phyloP scores from a whole-genome alignment of 2,888 invertebrate genomes.

The Cryptophagus acutangulus region DNA sequence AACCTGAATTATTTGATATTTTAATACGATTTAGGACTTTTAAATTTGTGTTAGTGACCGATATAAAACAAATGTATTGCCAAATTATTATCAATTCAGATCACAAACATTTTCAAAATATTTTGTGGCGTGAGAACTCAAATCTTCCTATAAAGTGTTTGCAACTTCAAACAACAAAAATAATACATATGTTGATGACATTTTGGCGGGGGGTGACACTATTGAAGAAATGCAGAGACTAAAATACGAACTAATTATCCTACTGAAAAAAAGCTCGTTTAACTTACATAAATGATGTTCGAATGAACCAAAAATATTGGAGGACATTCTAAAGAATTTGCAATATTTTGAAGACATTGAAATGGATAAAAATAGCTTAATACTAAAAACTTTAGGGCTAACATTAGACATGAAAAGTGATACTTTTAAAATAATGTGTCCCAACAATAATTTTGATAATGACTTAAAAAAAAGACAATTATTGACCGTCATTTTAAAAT shows the following conservation, averaged over 20 bases:
- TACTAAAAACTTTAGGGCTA: slow-evolving; percentile 13
- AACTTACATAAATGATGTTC: slow-evolving; percentile 16
- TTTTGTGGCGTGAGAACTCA: slow-evolving; percentile 17
- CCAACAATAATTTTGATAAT: slow-evolving; percentile 7
- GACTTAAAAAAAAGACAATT: slow-evolving; percentile 13
- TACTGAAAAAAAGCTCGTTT: slow-evolving; percentile 13
- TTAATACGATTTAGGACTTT: slow-evolving; percentile 16
- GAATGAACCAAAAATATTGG: slow-evolving; percentile 8
- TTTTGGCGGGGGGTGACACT: slow-evolving; percentile 10
- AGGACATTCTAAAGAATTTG: slow-evolving; percentile 10
- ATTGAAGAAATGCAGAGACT: slow-evolving; percentile 7
- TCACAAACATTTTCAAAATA: slow-evolving; percentile 14
- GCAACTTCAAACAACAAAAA: slow-evolving; percentile 11
- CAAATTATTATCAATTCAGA: slow-evolving; percentile 12
- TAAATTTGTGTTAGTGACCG: slow-evolving; percentile 14
- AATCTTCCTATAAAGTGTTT: slow-evolving; percentile 7
- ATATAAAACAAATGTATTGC: slow-evolving; percentile 20
- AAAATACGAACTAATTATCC: slow-evolving; percentile 12
- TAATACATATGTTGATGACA: slow-evolving; percentile 16
- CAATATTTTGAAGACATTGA: slow-evolving; percentile 13
- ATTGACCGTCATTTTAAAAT: slow-evolving; percentile 10
- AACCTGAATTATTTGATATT: slow-evolving; percentile 20
- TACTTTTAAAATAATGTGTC: slow-evolving; percentile 7
- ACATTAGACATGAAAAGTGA: slow-evolving; percentile 9
- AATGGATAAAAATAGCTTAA: slow-evolving; percentile 10